Evolutionary conservation across 2,113 vertebrate genomes (phyloP), one percentile per base, ranked within the genome.

Genomic region (Cochlearius cochlearius): DNA sequence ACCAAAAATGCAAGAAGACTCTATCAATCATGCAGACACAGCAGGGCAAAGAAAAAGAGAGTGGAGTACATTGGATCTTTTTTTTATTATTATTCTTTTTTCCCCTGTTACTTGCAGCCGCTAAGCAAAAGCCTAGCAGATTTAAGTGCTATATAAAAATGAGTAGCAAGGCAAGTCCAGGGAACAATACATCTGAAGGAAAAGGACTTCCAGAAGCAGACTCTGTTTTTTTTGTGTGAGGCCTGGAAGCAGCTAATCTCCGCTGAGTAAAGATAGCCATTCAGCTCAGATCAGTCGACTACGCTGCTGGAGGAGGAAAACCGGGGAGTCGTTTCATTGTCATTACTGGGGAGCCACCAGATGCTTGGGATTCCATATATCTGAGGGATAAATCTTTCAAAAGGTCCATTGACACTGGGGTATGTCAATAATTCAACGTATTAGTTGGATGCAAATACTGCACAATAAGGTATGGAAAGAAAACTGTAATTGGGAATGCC

Each of bases 381-480:
- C 98, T 98, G 97, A 83, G 91, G 96, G 85, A 95, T 92, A 97
- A 97, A 94, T 69, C 95, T 96, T 97, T 98, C 97, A 98, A 97
- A 98, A 97, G 96, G 89, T 96, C 95, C 94, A 97, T 97, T 98
- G 98, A 99, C 96, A 97, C 97, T 97, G 97, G 96, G 93, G 96
- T 97, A 98, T 98, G 97, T 93, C 97, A 98, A 98, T 98, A 98
- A 98, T 98, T 98, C 98, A 97, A 83, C 34, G 85, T 98, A 98
- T 98, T 98, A 98, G 97, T 98, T 93, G 96, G 97, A 98, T 97
- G 98, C 97, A 98, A 98, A 98, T 98, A 94, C 98, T 94, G 94
- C 97, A 98, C 98, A 98, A 98, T 98, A 98, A 97, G 97, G 96
- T 98, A 98, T 98, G 98, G 98, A 98, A 97, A 97, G 97, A 93